Base-by-base conservation (phyloP, 2,113 vertebrate genomes). In the Nothobranchius kuhntae region DNA sequence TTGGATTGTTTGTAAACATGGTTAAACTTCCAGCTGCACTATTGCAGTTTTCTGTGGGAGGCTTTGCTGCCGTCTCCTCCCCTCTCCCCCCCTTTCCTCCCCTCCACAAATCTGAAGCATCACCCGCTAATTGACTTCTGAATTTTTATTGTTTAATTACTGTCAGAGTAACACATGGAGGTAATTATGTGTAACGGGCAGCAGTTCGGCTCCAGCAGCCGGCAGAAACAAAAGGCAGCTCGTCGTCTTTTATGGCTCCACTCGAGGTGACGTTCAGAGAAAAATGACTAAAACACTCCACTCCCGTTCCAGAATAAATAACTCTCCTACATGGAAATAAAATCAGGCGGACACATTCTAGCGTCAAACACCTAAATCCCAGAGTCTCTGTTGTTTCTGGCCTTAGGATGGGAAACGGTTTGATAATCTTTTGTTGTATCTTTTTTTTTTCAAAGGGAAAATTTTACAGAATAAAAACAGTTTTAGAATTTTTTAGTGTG, bases 101-200 rank as follows among this genome's bases (percentile, higher is more conserved):
- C 51, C 54, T 14, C 38, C 10, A 47, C 51, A 30, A 13, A 13
- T 61, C 21, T 61, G 60, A 74, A 74, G 65, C 68, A 44, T 24
- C 38, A 17, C 36, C 72, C 47, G 17, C 68, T 78, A 78, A 86
- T 86, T 78, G 79, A 82, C 72, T 84, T 68, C 65, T 68, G 75
- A 61, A 71, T 82, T 82, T 82, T 82, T 69, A 80, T 82, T 82
- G 73, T 80, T 77, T 80, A 71, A 77, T 82, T 74, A 85, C 66
- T 80, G 80, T 85, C 71, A 59, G 48, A 7, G 69, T 68, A 77
- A 80, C 83, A 82, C 70, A 71, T 77, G 76, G 80, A 80, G 58
- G 76, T 53, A 75, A 80, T 85, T 77, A 82, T 61, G 36, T 53
- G 53, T 45, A 45, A 62, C 38, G 13, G 53, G 53, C 56, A 57